phyloP scores from a whole-genome alignment of 2,797 vertebrate genomes.

The Acridotheres tristis region DNA sequence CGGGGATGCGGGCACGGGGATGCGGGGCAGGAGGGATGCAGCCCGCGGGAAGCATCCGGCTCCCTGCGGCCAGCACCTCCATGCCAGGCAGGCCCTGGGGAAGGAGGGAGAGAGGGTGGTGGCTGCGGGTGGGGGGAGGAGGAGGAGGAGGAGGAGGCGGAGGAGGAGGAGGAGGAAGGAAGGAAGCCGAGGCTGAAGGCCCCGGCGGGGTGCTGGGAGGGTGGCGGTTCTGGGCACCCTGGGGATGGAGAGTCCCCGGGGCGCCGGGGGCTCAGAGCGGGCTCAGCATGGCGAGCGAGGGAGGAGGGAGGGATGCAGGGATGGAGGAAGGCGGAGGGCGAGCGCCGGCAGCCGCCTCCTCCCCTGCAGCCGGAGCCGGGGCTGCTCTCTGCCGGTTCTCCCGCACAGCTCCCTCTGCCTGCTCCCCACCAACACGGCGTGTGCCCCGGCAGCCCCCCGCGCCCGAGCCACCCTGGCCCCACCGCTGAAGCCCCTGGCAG shows the following conservation, averaged over 20 bases:
- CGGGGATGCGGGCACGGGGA: too few relatives aligned
- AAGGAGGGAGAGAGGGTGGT: background rate
- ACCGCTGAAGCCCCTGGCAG: rapidly evolving
- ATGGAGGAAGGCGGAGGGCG: background rate
- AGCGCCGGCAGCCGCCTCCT: slow-evolving; percentile 24
- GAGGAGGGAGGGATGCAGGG: background rate
- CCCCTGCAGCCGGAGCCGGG: slow-evolving; percentile 31
- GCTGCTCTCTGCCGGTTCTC: background rate
- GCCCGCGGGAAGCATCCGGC: background rate
- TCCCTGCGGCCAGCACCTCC: slow-evolving; percentile 23
- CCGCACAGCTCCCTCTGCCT: slow-evolving; percentile 57
- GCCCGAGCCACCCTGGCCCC: background rate
- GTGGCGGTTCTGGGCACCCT: background rate
- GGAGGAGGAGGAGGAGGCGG: background rate
- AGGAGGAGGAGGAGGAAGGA: background rate
- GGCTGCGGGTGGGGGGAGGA: background rate
- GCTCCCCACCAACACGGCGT: background rate
- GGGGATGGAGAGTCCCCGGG: background rate
- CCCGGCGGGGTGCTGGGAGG: background rate
- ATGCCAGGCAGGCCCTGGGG: slow-evolving; percentile 29
- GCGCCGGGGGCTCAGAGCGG: background rate
- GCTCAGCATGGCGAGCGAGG: background rate
- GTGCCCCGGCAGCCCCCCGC: background rate
- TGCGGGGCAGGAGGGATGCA: background rate
- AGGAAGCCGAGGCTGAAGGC: background rate